Evolutionary conservation across 1,140 invertebrate genomes (phyloP).

Genomic region (Batillaria attramentaria): DNA sequence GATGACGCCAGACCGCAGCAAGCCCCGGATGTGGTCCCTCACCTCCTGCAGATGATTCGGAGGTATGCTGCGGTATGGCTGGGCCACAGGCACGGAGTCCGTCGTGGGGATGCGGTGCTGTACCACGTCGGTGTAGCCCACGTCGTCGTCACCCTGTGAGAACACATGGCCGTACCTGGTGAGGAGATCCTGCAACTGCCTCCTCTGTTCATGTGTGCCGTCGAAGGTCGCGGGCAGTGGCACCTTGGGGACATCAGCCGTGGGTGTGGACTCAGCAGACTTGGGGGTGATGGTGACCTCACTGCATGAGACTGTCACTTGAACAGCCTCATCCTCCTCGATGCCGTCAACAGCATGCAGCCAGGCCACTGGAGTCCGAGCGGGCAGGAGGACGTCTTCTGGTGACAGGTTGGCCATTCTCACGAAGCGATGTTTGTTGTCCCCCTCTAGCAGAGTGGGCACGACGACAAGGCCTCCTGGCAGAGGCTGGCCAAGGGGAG

Average conservation of each 20-base stretch:
- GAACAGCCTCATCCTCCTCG: too few species aligned
- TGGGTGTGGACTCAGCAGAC: too few species aligned
- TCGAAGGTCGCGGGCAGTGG: too few species aligned
- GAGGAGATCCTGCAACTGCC: too few species aligned
- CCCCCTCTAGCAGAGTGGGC: background rate
- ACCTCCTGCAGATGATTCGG: conserved; percentile 18
- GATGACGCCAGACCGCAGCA: conserved; percentile 27
- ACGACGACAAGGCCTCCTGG: background rate
- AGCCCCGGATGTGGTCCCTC: conserved; percentile 22
- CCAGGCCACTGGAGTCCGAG: background rate
- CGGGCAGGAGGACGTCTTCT: background rate
- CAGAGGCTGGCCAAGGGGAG: background rate
- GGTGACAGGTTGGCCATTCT: background rate
- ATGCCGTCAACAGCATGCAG: background rate
- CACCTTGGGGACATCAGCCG: too few species aligned
- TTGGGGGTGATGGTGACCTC: too few species aligned
- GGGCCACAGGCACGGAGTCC: conserved; percentile 32
- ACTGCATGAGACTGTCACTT: too few species aligned
- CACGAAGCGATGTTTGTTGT: background rate
- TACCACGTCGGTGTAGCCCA: conserved; percentile 19
- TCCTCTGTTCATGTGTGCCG: too few species aligned
- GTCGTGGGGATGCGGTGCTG: too few species aligned
- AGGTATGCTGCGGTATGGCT: conserved; percentile 17
- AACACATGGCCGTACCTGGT: too few species aligned
- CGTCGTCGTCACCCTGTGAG: too few species aligned